Evolutionary conservation across 2,888 invertebrate species (phyloP).

Genomic region (Eupithecia insigniata): DNA sequence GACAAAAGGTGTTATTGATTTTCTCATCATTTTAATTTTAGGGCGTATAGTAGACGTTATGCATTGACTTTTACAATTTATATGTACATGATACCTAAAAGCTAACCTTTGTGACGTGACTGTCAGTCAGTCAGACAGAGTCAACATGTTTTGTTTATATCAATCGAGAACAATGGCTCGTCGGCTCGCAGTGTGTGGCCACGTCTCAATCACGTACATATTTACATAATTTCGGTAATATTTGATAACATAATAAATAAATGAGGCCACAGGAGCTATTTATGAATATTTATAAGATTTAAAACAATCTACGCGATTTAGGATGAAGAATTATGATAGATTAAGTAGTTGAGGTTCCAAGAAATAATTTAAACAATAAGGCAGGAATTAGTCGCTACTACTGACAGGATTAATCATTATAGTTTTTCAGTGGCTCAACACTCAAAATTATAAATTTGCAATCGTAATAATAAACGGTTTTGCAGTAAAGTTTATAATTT

Average conservation of each 20-base stretch:
- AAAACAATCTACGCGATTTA: constrained; percentile 19
- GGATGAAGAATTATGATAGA: constrained; percentile 31
- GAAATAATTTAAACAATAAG: constrained; percentile 5
- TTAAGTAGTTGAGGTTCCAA: constrained; percentile 20
- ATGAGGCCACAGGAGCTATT: constrained; percentile 36
- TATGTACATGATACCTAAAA: background rate
- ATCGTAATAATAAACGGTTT: background rate
- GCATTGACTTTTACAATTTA: background rate
- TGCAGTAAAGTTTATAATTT: background rate
- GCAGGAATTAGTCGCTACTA: background rate
- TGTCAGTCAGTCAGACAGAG: constrained; percentile 7
- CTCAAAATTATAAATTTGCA: background rate
- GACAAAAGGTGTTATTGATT: too few species aligned
- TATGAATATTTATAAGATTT: constrained; percentile 46
- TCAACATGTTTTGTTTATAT: background rate
- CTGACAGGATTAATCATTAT: background rate
- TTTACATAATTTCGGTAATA: constrained; percentile 55
- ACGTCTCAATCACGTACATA: constrained; percentile 42
- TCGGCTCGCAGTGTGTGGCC: constrained; percentile 50
- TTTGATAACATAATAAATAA: constrained; percentile 51
- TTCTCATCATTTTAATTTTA: too few species aligned
- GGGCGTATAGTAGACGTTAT: too few species aligned
- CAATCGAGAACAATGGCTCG: constrained; percentile 30
- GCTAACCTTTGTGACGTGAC: background rate
- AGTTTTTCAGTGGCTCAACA: background rate